Conservation (phyloP, 1,140 invertebrate species). For the Hormaphis cornu region DNA sequence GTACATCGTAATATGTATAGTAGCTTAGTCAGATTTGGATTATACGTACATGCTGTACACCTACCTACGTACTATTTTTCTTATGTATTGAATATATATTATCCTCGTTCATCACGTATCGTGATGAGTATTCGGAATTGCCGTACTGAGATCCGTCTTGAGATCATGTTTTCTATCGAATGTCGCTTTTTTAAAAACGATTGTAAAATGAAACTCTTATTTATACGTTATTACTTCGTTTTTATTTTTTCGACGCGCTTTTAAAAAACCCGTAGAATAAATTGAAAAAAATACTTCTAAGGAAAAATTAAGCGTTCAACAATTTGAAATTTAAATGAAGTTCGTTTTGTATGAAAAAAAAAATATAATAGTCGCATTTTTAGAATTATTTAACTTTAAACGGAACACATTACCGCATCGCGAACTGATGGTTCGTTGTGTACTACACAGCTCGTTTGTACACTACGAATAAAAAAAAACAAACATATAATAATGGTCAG, state of each 20-base stretch:
- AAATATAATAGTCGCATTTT: no score
- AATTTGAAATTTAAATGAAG: not conserved
- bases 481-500: no score
- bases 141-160: not conserved
- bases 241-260: not conserved
- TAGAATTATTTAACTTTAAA: no score
- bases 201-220: not conserved
- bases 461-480: no score
- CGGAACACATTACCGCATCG: no score
- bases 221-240: not conserved
- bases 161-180: not conserved
- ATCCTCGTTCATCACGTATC: not conserved
- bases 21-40: no score
- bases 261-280: not conserved
- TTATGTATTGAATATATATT: not conserved
- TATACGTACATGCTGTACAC: no score
- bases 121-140: no score
- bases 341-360: not conserved
- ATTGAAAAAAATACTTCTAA: not conserved
- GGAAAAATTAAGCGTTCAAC: not conserved
- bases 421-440: no score
- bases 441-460: no score
- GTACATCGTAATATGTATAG: no score
- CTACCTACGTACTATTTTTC: not conserved
- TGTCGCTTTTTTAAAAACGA: not conserved